phyloP scores from a whole-genome alignment of 64 coral and sea anemone genomes.

The Orbicella faveolata region DNA sequence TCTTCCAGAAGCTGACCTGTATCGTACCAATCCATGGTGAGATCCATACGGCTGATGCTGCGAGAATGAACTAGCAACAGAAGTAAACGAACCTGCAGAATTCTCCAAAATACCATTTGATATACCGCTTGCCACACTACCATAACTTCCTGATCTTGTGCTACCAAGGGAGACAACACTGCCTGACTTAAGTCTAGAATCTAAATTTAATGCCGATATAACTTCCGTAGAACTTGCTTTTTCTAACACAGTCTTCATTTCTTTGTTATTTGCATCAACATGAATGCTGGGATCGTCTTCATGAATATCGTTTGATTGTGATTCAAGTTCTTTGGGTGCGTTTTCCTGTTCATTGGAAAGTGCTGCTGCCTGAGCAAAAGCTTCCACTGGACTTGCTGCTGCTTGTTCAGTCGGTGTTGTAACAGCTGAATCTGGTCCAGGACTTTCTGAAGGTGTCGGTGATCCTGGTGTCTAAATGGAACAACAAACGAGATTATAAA shows the following conservation, averaged over 20 bases:
- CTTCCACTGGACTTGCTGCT: not conserved
- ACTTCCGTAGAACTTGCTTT: slow-evolving; percentile 95
- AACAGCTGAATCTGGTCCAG: slow-evolving; percentile 19
- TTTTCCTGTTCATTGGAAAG: not conserved
- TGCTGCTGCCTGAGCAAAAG: slow-evolving; percentile 9
- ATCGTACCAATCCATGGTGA: slow-evolving; percentile 59
- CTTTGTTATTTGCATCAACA: slow-evolving; percentile 83
- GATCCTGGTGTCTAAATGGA: not conserved
- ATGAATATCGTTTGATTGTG: not conserved
- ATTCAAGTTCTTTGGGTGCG: not conserved
- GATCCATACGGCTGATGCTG: slow-evolving; percentile 17
- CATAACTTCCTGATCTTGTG: slow-evolving; percentile 77
- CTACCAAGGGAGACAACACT: slow-evolving; percentile 77
- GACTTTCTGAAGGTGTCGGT: slow-evolving; percentile 37
- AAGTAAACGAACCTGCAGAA: slow-evolving; percentile 72
- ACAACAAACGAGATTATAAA: not conserved
- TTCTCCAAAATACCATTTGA: slow-evolving; percentile 82
- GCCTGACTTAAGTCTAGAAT: slow-evolving; percentile 73
- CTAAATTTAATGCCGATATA: slow-evolving; percentile 71
- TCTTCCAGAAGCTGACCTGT: slow-evolving; percentile 81
- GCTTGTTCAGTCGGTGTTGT: slow-evolving; percentile 10
- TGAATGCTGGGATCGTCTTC: slow-evolving; percentile 71
- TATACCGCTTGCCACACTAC: slow-evolving; percentile 69
- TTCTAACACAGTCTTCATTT: slow-evolving; percentile 93
- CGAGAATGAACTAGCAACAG: slow-evolving; percentile 78